Conservation (phyloP, 2,113 vertebrate species). For the Oxyura jamaicensis region DNA sequence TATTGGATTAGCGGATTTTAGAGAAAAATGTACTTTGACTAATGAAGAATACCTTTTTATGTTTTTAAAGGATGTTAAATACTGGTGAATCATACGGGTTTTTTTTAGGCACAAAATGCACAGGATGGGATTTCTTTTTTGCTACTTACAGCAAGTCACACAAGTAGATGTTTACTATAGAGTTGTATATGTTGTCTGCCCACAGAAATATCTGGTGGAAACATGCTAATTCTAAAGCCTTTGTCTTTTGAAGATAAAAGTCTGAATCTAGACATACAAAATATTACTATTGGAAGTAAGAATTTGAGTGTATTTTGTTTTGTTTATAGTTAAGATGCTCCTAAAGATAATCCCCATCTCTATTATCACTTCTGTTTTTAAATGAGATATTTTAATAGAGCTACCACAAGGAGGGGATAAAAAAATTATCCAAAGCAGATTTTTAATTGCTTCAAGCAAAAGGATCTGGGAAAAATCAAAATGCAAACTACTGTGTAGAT, state of each 20-base stretch:
- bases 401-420: background rate
- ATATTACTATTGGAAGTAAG: background rate
- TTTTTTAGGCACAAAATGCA: background rate
- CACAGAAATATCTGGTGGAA: background rate
- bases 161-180: background rate
- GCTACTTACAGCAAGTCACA: background rate
- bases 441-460: background rate
- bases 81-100: background rate
- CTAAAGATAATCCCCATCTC: constrained; percentile 13
- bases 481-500: background rate
- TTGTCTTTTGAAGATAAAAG: background rate
- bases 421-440: background rate
- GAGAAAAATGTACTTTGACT: background rate
- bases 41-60: background rate
- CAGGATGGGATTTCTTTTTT: background rate
- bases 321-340: background rate
- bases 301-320: background rate
- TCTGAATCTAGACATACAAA: background rate
- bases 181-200: background rate
- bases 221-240: background rate
- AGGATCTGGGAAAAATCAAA: background rate
- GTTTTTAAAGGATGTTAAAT: background rate
- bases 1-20: background rate
- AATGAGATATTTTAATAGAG: background rate
- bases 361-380: background rate